phyloP scores from a whole-genome alignment of 2,888 invertebrate species.

The Hyalella azteca region DNA sequence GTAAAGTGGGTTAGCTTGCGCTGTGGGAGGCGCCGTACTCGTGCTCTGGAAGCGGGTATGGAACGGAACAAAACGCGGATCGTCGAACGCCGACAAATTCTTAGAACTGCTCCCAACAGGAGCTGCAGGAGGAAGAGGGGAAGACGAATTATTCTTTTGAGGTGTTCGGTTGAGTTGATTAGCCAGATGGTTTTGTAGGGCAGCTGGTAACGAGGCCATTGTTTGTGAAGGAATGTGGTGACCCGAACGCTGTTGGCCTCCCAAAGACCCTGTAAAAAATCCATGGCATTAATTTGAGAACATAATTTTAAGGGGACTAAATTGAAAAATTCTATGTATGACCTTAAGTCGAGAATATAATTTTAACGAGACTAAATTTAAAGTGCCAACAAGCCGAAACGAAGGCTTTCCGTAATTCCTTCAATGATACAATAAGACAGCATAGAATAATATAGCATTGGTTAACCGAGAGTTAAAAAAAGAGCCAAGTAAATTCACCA shows the following conservation, averaged over 20 bases:
- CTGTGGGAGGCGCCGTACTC: neutral
- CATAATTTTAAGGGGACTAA: too few species aligned
- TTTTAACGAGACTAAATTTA: too few species aligned
- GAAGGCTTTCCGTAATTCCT: too few species aligned
- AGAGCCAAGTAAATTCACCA: too few species aligned
- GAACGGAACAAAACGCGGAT: neutral
- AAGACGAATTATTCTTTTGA: neutral
- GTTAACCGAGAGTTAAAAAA: too few species aligned
- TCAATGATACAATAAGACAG: too few species aligned
- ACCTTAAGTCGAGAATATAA: too few species aligned
- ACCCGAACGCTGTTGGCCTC: neutral
- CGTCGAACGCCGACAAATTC: neutral
- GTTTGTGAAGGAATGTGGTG: neutral
- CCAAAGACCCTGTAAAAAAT: conserved; percentile 11
- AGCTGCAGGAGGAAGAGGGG: neutral
- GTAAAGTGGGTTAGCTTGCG: conserved; percentile 23
- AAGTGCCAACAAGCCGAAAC: too few species aligned
- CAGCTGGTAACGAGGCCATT: neutral
- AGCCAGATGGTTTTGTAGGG: conserved; percentile 16
- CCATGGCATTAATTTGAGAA: too few species aligned
- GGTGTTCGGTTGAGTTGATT: neutral
- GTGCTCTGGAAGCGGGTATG: conserved; percentile 8
- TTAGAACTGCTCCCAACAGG: neutral
- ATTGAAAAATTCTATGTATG: too few species aligned
- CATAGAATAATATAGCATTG: too few species aligned